These are phyloP conservation scores for Cheilosia scutellata DNA, from an alignment of 2,888 invertebrate species.

Conservation along the genomic window DNA sequence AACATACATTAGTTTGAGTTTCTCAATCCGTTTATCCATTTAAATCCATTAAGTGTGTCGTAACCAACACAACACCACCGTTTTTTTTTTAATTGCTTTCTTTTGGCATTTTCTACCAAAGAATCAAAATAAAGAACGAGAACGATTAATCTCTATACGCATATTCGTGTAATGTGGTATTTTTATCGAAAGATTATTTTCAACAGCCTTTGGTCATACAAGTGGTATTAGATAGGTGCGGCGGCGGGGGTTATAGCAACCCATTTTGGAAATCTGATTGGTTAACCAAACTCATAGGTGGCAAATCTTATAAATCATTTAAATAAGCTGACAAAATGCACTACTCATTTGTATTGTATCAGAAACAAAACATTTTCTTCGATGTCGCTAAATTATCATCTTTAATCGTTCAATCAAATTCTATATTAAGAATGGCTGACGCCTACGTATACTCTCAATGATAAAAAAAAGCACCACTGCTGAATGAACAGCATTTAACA, in stretches of 20 bases:
- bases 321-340: constrained; percentile 9
- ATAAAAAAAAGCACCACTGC: neutral
- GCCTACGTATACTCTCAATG: constrained; percentile 29
- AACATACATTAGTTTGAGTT: neutral
- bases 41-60: neutral
- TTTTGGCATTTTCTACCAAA: neutral
- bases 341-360: neutral
- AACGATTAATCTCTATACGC: too few species aligned
- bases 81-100: constrained; percentile 3
- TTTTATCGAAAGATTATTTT: too few species aligned
- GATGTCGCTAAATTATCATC: constrained; percentile 41
- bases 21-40: constrained; percentile 19
- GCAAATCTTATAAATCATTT: too few species aligned
- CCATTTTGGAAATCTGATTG: constrained; percentile 13
- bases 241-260: too few species aligned
- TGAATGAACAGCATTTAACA: constrained; percentile 15
- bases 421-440: constrained; percentile 24
- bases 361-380: constrained; percentile 18
- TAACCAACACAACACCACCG: neutral
- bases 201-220: too few species aligned
- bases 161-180: too few species aligned
- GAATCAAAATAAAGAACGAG: too few species aligned
- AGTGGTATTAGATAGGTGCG: too few species aligned
- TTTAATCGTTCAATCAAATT: constrained; percentile 31
- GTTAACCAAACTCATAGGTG: neutral